Evolutionary conservation across 1,140 invertebrate species (phyloP), one percentile per base, ranked within the genome.

Genomic region (Akabosia matsudoensis): DNA sequence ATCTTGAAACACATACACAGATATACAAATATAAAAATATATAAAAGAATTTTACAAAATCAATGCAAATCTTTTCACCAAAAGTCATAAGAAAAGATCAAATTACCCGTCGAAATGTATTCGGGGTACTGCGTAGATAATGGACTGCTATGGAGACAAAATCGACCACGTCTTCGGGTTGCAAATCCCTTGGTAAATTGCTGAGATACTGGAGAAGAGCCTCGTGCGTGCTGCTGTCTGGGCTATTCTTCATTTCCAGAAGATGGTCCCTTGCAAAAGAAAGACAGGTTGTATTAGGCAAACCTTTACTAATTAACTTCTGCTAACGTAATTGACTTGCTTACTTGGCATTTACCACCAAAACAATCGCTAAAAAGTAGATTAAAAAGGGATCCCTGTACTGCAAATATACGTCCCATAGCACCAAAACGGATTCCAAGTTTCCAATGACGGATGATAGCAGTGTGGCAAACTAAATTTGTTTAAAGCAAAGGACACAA

Each of bases 381-480:
- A 97, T 90, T 79, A 99, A 93, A 87, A 98, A 99, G 26, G 95
- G 94, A 88, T 99, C 97, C 28, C 91, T 90, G 84, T 95, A 93
- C 87, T 98, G 96, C 83, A 99, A 97, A 84, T 99, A 99, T 34
- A 96, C 88, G 87, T 99, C 97, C 97, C 97, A 99, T 90, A 99
- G 94, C 78, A 90, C 90, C 74, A 93, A 89, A 72, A 94, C 92
- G 10, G 97, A 93, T 80, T 92, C 90, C 70, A 97, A 87, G 81
- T 89, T 92, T 30, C 91, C 91, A 26, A 91, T 90, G 30, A 95
- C 91, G 87, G 70, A 72, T 24, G 70, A 72, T 22, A 99, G 97
- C 26, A 99, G 84, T 70, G 93, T 93, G 80, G 91, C 91, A 82
- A 99, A 92, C 90, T 90, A 83, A 78, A 84, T n/a, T n/a, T n/a